These are phyloP conservation scores for Limonius californicus DNA, from an alignment of 1,140 invertebrate species.

Conservation along the genomic window DNA sequence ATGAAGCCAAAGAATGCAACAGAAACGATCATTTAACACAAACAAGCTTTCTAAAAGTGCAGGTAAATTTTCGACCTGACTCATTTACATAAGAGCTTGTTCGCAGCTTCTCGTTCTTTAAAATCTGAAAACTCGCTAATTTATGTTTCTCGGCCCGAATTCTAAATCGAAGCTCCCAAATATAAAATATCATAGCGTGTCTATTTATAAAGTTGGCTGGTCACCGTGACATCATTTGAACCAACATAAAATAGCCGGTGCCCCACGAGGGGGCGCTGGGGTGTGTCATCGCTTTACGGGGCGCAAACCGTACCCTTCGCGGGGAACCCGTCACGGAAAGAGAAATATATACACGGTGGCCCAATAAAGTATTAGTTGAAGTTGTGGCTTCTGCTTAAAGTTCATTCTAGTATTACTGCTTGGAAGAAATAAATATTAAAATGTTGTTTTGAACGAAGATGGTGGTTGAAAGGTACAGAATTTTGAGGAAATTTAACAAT, in stretches of 20 bases:
- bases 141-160: background rate
- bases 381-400: too few relatives aligned
- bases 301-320: background rate
- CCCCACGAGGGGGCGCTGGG: background rate
- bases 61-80: too few relatives aligned
- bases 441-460: too few relatives aligned
- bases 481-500: too few relatives aligned
- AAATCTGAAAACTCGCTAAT: too few relatives aligned
- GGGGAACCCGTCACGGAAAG: background rate
- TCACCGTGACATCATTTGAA: conserved; percentile 12
- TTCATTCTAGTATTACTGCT: too few relatives aligned
- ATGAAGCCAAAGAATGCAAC: background rate
- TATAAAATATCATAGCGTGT: background rate
- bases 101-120: too few relatives aligned
- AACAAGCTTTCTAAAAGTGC: background rate
- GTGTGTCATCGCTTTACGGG: conserved; percentile 8
- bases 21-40: background rate
- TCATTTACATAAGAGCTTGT: too few relatives aligned
- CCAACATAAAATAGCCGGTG: conserved; percentile 8
- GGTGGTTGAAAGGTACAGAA: too few relatives aligned
- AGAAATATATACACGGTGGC: too few relatives aligned
- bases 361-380: too few relatives aligned
- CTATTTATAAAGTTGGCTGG: conserved; percentile 16
- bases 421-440: too few relatives aligned
- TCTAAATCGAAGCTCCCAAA: background rate